Conservation (phyloP, 1,140 invertebrate genomes). For the Ctenoplectra terminalis region DNA sequence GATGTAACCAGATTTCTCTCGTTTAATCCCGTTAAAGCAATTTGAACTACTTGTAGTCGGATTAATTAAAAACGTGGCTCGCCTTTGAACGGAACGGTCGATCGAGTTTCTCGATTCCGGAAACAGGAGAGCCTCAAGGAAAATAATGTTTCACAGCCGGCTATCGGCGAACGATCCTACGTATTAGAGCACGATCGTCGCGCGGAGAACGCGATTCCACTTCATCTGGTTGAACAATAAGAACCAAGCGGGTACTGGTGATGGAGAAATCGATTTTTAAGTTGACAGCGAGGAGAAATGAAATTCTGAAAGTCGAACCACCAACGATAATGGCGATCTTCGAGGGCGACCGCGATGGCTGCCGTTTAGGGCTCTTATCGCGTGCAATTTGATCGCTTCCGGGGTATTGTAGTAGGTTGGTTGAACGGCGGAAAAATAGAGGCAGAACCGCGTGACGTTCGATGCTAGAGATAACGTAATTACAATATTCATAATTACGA, state of each 20-base stretch:
- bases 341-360: neutral
- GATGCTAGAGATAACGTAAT: neutral
- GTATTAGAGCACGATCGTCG: too few relatives aligned
- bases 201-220: neutral
- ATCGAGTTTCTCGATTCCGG: neutral
- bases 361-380: neutral
- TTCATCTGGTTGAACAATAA: neutral
- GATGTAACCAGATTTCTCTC: slow-evolving; percentile 7
- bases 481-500: neutral
- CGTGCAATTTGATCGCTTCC: slow-evolving; percentile 2
- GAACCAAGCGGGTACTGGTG: too few relatives aligned
- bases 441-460: neutral
- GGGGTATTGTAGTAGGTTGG: neutral
- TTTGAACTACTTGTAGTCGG: neutral
- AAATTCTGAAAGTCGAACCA: neutral
- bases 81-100: too few relatives aligned
- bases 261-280: neutral
- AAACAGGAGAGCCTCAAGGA: neutral
- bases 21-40: neutral
- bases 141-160: neutral
- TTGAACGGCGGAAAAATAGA: neutral
- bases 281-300: neutral
- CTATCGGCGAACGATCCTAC: neutral
- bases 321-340: neutral
- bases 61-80: too few relatives aligned